Percentiles rank a stretch among this genome's conserved stretches.
Evolutionary conservation across 2,888 invertebrate species (phyloP).

Genomic region (Drosophila borborema): DNA sequence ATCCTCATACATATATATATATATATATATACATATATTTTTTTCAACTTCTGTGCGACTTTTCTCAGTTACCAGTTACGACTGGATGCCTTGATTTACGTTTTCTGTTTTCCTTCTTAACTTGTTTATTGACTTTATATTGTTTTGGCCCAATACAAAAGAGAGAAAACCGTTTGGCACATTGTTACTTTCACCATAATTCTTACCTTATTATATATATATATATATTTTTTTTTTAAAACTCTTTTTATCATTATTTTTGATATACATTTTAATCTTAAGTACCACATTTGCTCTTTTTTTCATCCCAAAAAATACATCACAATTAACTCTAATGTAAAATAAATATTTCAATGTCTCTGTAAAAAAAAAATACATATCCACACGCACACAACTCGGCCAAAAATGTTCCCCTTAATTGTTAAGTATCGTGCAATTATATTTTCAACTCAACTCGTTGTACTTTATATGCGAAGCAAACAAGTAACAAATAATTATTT

Average conservation of each 20-base stretch:
- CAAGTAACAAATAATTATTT: slow-evolving; percentile 16
- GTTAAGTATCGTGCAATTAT: slow-evolving; percentile 73
- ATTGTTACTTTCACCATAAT: slow-evolving; percentile 29
- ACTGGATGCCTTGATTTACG: slow-evolving; percentile 27
- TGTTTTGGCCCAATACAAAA: neutral
- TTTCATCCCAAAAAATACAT: slow-evolving; percentile 55
- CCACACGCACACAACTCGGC: slow-evolving; percentile 9
- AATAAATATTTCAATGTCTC: slow-evolving; percentile 35
- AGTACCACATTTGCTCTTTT: slow-evolving; percentile 54
- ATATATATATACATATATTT: slow-evolving; percentile 1
- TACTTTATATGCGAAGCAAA: slow-evolving; percentile 17
- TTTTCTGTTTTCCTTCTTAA: slow-evolving; percentile 17
- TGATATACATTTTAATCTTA: slow-evolving; percentile 55
- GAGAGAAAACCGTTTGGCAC: slow-evolving; percentile 18
- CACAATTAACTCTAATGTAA: slow-evolving; percentile 61
- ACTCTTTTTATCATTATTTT: slow-evolving; percentile 54
- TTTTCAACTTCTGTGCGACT: slow-evolving; percentile 52
- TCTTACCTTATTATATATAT: slow-evolving; percentile 13
- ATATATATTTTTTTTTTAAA: slow-evolving; percentile 23
- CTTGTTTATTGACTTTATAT: neutral
- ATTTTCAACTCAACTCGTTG: slow-evolving; percentile 28
- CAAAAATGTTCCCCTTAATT: slow-evolving; percentile 53
- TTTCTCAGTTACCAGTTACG: slow-evolving; percentile 56
- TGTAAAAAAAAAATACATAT: slow-evolving; percentile 36
- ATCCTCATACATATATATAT: slow-evolving; percentile 38